Evolutionary conservation across 2,113 vertebrate species (phyloP), one percentile per base, ranked within the genome.

Genomic region (Sorex fumeus): DNA sequence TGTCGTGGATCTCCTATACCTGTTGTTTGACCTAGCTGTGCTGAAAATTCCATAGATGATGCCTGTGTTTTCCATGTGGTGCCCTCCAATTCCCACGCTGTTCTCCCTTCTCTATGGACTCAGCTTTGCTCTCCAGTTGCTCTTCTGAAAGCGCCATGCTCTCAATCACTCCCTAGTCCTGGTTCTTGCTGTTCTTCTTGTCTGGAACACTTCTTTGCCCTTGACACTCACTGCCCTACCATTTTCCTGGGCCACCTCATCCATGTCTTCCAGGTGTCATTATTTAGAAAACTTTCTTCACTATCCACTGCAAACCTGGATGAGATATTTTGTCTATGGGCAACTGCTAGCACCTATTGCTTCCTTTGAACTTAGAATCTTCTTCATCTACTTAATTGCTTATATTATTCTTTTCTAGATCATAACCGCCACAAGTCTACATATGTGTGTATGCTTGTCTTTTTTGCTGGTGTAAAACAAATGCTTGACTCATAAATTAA

Each of bases 271-370:
- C 32, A 34, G 43, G 21, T 64, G 4, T 85, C 69, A 80, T 64
- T 78, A 69, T 84, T 90, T 40, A 70, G 74, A 43, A 69, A 94
- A 43, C 45, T 76, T 60, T 83, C 66, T 67, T 88, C 30, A n/a
- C 27, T n/a, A 69, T 91, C 72, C 50, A 64, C 70, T 87, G 53
- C 19, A 43, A 78, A 71, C 30, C 32, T 34, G 85, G 18, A 78
- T 79, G 50, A 88, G 36, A 60, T 62, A 9, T 45, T 67, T 13
- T 50, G 43, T 25, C 27, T 60, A 32, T 21, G 43, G 60, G 64
- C 18, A 40, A 60, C 69, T 67, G 87, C 21, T 80, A 70, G 69
- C 7, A 71, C 27, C 43, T 71, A 3, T 47, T 45, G 60, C 72
- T 86, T 79, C 84, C 79, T 91, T 47, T 36, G 74, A 74, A 79